These are phyloP conservation scores for Folsomia candida DNA, from an alignment of 2,888 invertebrate species.

Conservation along the genomic window DNA sequence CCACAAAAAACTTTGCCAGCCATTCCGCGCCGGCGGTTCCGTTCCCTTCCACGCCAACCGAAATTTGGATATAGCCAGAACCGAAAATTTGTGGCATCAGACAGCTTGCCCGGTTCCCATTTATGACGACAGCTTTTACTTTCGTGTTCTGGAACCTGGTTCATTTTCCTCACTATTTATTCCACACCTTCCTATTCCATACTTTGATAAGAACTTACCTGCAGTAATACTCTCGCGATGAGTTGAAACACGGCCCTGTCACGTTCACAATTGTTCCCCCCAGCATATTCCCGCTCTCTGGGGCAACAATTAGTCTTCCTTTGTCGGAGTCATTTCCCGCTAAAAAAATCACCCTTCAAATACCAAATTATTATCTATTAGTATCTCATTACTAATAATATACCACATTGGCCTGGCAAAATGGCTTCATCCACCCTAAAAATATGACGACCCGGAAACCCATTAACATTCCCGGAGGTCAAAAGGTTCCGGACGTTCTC, in stretches of 20 bases:
- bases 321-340: constrained; percentile 45
- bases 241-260: constrained; percentile 90
- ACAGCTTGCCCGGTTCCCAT: constrained; percentile 81
- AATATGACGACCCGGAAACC: constrained; percentile 84
- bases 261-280: constrained; percentile 95
- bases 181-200: too few species aligned
- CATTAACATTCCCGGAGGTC: constrained; percentile 81
- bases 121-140: constrained; percentile 73
- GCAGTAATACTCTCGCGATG: too few species aligned
- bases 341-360: constrained; percentile 12
- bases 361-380: neutral
- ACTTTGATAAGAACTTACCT: too few species aligned
- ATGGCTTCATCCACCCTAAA: constrained; percentile 94
- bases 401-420: constrained; percentile 78
- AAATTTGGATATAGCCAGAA: constrained; percentile 83
- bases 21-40: constrained; percentile 75
- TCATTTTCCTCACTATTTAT: constrained; percentile 70
- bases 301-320: constrained; percentile 80
- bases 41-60: constrained; percentile 79
- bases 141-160: constrained; percentile 73
- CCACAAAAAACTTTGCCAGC: constrained; percentile 87
- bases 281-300: constrained; percentile 94
- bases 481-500: constrained; percentile 79
- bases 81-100: constrained; percentile 82
- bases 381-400: too few species aligned